These are phyloP conservation scores for Drosophila anomalata DNA, from an alignment of 2,888 invertebrate genomes.

Conservation along the genomic window DNA sequence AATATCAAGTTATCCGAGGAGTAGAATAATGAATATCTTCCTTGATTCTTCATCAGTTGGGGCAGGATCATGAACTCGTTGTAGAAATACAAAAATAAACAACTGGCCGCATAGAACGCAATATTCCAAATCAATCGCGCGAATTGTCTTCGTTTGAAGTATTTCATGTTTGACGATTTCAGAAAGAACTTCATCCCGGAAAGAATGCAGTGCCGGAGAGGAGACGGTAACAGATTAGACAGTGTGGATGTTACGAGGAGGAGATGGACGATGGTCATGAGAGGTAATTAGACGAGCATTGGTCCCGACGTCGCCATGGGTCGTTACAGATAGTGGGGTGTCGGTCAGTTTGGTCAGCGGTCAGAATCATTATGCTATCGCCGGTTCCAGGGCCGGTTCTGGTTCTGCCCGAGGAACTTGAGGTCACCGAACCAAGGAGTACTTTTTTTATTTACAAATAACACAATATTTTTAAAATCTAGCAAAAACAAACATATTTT, in stretches of 20 bases:
- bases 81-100: constrained; percentile 82
- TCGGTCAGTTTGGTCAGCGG: constrained; percentile 17
- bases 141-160: constrained; percentile 82
- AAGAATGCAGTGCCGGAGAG: constrained; percentile 5
- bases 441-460: no score
- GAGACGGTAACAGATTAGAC: no score
- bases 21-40: constrained; percentile 82
- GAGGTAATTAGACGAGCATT: constrained; percentile 33
- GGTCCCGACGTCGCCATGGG: constrained; percentile 9
- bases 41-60: constrained; percentile 81
- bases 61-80: constrained; percentile 83
- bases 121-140: constrained; percentile 83
- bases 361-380: constrained; percentile 24
- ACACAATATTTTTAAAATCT: no score
- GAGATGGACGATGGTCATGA: background rate
- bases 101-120: constrained; percentile 82
- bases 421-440: no score
- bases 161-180: constrained; percentile 82
- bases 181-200: constrained; percentile 76
- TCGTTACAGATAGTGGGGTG: constrained; percentile 17
- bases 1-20: constrained; percentile 83
- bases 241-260: background rate
- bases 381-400: constrained; percentile 4
- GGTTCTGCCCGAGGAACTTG: background rate
- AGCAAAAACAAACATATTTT: no score